Evolutionary conservation across 2,888 invertebrate species (phyloP).

Genomic region (Physocephala rufipes): DNA sequence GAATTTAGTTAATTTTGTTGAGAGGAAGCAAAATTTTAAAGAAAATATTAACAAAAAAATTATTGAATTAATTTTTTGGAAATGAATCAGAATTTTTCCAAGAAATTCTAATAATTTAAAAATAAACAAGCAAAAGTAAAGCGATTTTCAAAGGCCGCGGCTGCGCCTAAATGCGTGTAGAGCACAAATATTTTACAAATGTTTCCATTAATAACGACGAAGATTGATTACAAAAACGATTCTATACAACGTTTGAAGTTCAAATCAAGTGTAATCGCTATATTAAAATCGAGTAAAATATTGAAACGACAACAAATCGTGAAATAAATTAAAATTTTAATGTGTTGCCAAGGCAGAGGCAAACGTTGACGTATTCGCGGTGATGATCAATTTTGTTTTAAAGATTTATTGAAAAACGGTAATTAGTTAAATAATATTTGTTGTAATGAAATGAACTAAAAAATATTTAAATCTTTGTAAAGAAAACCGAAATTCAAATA

Average conservation of each 20-base stretch:
- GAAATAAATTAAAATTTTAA: slow-evolving; percentile 4
- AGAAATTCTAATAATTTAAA: too few species aligned
- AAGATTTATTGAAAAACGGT: too few species aligned
- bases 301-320: slow-evolving; percentile 11
- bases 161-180: not conserved
- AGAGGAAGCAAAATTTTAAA: not conserved
- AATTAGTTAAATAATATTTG: too few species aligned
- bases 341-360: too few species aligned
- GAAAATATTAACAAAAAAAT: too few species aligned
- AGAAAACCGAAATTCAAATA: slow-evolving; percentile 3
- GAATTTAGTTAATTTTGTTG: not conserved
- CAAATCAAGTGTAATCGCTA: not conserved
- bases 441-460: too few species aligned
- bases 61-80: not conserved
- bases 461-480: too few species aligned
- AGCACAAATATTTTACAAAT: not conserved
- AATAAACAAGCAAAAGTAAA: not conserved
- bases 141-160: too few species aligned
- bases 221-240: not conserved
- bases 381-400: too few species aligned
- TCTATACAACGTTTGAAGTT: not conserved
- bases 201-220: not conserved
- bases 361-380: too few species aligned
- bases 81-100: not conserved
- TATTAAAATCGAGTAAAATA: slow-evolving; percentile 12